phyloP scores from a whole-genome alignment of 2,797 vertebrate species.

The Sparus aurata region DNA sequence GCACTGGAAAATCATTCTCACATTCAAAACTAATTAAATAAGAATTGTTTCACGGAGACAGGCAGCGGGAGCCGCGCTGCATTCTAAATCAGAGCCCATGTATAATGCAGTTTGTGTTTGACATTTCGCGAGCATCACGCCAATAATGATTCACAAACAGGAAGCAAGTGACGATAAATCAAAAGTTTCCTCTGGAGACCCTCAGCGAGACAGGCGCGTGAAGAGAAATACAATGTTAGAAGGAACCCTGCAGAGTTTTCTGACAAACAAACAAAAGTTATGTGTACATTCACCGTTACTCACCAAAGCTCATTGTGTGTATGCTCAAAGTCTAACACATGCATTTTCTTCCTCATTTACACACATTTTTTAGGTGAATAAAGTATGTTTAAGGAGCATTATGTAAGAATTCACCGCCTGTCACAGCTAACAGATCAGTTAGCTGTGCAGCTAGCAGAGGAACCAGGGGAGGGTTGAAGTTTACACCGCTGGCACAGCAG shows the following conservation, averaged over 20 bases:
- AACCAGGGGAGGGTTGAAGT: too few relatives aligned
- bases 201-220: constrained; percentile 30
- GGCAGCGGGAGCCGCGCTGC: constrained; percentile 13
- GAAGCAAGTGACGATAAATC: constrained; percentile 31
- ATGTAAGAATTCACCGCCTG: too few relatives aligned
- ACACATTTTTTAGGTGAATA: neutral
- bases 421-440: too few relatives aligned
- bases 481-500: too few relatives aligned
- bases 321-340: neutral
- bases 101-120: constrained; percentile 17
- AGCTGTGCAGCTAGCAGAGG: too few relatives aligned
- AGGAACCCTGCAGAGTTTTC: neutral
- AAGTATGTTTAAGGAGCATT: neutral
- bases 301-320: neutral
- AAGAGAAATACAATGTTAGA: neutral
- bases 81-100: constrained; percentile 36
- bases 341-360: neutral
- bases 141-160: constrained; percentile 31
- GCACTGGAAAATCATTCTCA: constrained; percentile 56
- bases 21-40: constrained; percentile 33
- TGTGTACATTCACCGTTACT: neutral
- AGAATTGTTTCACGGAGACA: constrained; percentile 34
- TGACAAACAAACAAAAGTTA: neutral
- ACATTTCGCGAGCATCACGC: constrained; percentile 26
- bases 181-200: constrained; percentile 16